Evolutionary conservation across 2,888 invertebrate genomes (phyloP), one percentile per base, ranked within the genome.

Genomic region (Zelleria hepariella): DNA sequence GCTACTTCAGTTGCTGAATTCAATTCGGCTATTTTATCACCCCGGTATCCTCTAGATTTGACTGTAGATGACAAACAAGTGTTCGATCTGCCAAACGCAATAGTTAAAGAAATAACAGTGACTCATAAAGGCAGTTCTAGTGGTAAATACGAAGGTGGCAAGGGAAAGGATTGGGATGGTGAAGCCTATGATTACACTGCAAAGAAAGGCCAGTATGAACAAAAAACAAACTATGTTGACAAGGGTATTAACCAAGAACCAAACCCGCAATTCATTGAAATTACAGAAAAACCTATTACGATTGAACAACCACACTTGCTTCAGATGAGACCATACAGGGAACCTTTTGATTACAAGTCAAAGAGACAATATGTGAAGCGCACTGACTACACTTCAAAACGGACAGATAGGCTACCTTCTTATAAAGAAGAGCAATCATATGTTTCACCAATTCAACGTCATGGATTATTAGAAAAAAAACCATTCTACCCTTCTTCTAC

Each of bases 21-120:
- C n/a, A 87, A 86, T 65, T 66, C 70, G 10, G 80, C 76, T 20
- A 70, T 77, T 59, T 65, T 82, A 58, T 90, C 74, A 77, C 94
- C 67, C 67, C 93, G 93, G n/a, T 95, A 91, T 88, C 95, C 95
- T 42, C 90, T 95, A 72, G 94, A 95, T 73, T 91, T 93, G 64
- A 81, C 82, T 21, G 86, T 92, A 66, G 83, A 91, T 59, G 89
- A 91, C 58, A 80, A 68, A 51, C 72, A 75, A 59, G 62, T 87
- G 59, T 77, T 84, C 66, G 70, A 73, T 42, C 65, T 88, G 53
- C 85, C 87, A 2, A 88, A 88, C 65, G 72, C 78, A 18, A 66
- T 85, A 51, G 63, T 85, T 0, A 86, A 82, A 68, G 81, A 85
- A 60, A 64, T 83, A 27, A 63, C 66, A 6, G 68, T 88, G 1